Base-by-base conservation (phyloP, 2,888 invertebrate genomes). In the Chalcosyrphus nemorum region DNA sequence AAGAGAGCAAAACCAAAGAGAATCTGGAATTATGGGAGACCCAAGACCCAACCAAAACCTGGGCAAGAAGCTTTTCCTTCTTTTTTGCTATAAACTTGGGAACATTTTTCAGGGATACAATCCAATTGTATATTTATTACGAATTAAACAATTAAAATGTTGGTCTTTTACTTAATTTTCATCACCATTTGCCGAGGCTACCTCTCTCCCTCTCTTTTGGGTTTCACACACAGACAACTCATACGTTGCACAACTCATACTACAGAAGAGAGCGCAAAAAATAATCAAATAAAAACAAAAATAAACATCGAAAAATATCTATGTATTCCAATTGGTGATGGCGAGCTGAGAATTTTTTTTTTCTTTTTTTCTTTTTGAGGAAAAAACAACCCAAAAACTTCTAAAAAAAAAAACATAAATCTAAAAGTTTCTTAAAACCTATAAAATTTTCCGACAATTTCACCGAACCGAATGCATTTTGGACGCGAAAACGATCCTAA, bases 201-300 rank as follows among this genome's bases (percentile, higher is more conserved):
- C 1, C 43, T 11, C 17, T 17, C 6, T 15, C 13, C 21, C 24
- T 27, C 43, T 63, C 61, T 45, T 21, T 63, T 32, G 9, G 32
- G 21, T 19, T 32, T 29, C 27, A 38, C n/a, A 29, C 15, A 27
- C 11, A n/a, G n/a, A n/a, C n/a, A n/a, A 29, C 54, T 13, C 38
- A 65, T n/a, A 29, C 2, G 43, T 56, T 68, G 68, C 54, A 68
- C 54, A 65, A 65, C 75, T 15, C 41, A 71, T 54, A 66, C 70
- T 32, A 54, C 15, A 15, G 41, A n/a, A n/a, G n/a, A 66, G 15
- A 47, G 19, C 24, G 29, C n/a, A 61, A 38, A 19, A 29, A 24
- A 9, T 24, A 24, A 24, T 4, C 68, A 68, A 81, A 81, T 81
- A 81, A 81, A 81, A 81, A 81, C 81, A 81, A 81, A 81, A 81